Evolutionary conservation across 2,113 vertebrate genomes (phyloP), one percentile per base, ranked within the genome.

Genomic region (Psilopogon haemacephalus): DNA sequence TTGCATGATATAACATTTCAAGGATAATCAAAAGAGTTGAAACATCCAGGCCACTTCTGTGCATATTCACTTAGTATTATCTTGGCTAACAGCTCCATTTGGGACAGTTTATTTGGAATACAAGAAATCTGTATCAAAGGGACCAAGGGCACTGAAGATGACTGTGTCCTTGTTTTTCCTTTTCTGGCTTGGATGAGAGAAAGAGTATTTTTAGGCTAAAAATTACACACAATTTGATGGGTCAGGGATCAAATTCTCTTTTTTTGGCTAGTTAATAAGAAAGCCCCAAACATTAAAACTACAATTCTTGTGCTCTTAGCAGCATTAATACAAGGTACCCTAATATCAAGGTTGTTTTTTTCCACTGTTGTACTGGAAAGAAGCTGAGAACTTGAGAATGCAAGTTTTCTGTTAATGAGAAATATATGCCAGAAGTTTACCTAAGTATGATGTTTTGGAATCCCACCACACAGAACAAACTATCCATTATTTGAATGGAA

Each of bases 101-200:
- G 48, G 46, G 23, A 12, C 59, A 86, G 56, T 44, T 69, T 75
- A 78, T 76, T 93, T 84, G 59, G 46, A 82, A 44, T 15, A 59
- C 52, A 38, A 62, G 65, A 42, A 84, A 65, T 87, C 72, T 79
- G 50, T 95, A 71, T 87, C 80, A 80, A 75, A 70, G 26, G n/a
- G 55, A 67, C 8, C 73, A 79, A 71, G 80, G 80, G 91, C 5
- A 30, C 55, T 72, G 75, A 74, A 52, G 37, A 60, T n/a, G 28
- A 91, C 7, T 46, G 71, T 40, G 6, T 18, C 27, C 64, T 88
- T 65, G 12, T 54, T 64, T 82, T 75, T 75, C 19, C n/a, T 44
- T 69, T 95, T 81, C 84, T 96, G 81, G 76, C 50, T 90, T 79
- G 4, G n/a, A 84, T 73, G 58, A 94, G 28, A 17, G 27, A 89